Base-by-base conservation (phyloP, 1,140 invertebrate species). In the Drosophila persimilis region DNA sequence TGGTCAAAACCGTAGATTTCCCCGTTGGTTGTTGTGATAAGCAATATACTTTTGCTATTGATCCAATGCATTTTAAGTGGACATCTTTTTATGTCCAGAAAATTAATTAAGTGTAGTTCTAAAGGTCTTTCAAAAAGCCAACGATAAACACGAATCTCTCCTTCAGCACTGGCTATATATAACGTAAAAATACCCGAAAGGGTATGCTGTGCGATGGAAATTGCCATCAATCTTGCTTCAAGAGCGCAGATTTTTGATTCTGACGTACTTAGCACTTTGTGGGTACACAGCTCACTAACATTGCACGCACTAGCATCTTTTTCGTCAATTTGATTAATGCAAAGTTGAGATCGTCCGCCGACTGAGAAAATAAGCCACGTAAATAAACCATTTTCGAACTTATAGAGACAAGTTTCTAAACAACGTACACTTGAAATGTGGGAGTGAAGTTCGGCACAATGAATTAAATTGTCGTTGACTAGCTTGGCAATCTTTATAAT, bases 271-370 rank as follows among this genome's bases (percentile, higher is more conserved):
- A 61, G 62, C n/a, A 83, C n/a, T 3, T 67, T 78, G 43, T 88
- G 86, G 8, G 71, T 73, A 7, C 58, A 50, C 1, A 86, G 24
- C 24, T 91, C 90, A 22, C 63, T 45, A 1, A 81, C 43, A 9
- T 24, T 24, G 47, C 54, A 58, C 44, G 50, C 15, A 31, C 56
- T 46, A 24, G 15, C 13, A 53, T 20, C 4, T 17, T 22, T 60
- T 11, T 69, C 29, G 3, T 78, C 50, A 6, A 90, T n/a, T 56
- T 72, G 61, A 50, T 64, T 86, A 1, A 91, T 69, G 31, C 90
- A 91, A 6, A 91, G 57, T 26, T 90, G 80, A 0, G 89, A 79
- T 6, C 90, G 74, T 15, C 90, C 90, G 9, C 90, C 90, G 6
- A 77, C 86, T 1, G 83, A 86, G 41, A 91, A 91, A 13, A 91